Evolutionary conservation across 2,797 vertebrate species (phyloP).

Genomic region (Anguilla marmorata): DNA sequence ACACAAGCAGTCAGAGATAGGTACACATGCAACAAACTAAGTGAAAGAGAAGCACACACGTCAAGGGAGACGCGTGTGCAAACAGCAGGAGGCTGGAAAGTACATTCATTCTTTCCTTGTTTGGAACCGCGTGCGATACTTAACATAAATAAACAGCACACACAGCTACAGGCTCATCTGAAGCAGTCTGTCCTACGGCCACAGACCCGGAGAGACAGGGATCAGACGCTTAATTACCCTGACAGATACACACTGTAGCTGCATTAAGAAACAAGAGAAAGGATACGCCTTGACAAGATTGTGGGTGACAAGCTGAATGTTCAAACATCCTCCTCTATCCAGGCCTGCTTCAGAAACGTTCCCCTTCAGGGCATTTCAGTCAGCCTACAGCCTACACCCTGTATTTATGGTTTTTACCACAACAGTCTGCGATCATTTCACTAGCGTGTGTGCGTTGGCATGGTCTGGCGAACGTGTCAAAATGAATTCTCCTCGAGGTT

Average conservation of each 20-base stretch:
- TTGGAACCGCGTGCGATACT: not conserved
- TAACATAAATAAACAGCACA: not conserved
- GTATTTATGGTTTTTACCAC: no score
- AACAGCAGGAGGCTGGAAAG: not conserved
- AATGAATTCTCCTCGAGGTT: not conserved
- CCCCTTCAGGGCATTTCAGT: not conserved
- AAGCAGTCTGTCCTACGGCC: not conserved
- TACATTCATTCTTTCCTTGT: not conserved
- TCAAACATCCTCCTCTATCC: not conserved
- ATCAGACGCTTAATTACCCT: not conserved
- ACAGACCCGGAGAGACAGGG: not conserved
- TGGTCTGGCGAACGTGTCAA: not conserved
- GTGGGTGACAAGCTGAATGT: not conserved
- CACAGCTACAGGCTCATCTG: not conserved
- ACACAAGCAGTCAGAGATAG: not conserved
- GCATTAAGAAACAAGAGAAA: not conserved
- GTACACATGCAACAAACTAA: not conserved
- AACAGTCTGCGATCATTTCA: not conserved
- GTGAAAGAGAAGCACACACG: not conserved
- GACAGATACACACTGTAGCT: no score
- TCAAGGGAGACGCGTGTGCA: not conserved
- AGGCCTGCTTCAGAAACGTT: no score
- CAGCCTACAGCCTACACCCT: not conserved
- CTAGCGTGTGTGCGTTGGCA: not conserved
- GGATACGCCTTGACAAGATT: not conserved